phyloP scores from a whole-genome alignment of 1,140 invertebrate genomes.

The Neodiprion virginianus region DNA sequence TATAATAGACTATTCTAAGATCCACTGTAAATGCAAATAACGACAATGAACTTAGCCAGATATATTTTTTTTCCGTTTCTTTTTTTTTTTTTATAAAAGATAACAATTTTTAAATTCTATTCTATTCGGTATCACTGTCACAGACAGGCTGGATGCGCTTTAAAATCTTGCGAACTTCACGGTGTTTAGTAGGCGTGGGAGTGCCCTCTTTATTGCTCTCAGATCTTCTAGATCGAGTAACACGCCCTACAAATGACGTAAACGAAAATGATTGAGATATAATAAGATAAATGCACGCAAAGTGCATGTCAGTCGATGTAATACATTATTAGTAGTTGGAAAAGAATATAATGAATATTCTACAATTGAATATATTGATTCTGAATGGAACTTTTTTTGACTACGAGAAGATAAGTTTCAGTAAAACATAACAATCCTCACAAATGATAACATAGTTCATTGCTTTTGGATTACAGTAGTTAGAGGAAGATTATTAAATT shows the following conservation, averaged over 20 bases:
- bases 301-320: too few relatives aligned
- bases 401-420: too few relatives aligned
- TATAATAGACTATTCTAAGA: neutral
- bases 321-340: too few relatives aligned
- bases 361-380: too few relatives aligned
- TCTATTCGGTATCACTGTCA: slow-evolving; percentile 53
- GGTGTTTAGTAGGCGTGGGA: slow-evolving; percentile 29
- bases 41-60: neutral
- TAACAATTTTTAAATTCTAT: too few relatives aligned
- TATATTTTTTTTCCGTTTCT: neutral
- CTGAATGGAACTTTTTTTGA: too few relatives aligned
- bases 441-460: too few relatives aligned
- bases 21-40: neutral
- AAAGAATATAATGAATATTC: too few relatives aligned
- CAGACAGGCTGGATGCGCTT: slow-evolving; percentile 44
- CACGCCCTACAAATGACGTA: slow-evolving; percentile 38
- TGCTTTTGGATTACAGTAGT: too few relatives aligned
- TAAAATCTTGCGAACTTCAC: slow-evolving; percentile 33
- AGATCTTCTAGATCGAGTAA: slow-evolving; percentile 43
- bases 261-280: neutral
- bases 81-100: neutral
- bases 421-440: too few relatives aligned
- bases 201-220: slow-evolving; percentile 18
- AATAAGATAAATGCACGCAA: neutral
- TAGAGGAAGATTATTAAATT: neutral